A percentile compares a stretch with the other conserved stretches of the same genome.
Conservation (phyloP, 2,113 vertebrate genomes). For the Hyla sarda region DNA sequence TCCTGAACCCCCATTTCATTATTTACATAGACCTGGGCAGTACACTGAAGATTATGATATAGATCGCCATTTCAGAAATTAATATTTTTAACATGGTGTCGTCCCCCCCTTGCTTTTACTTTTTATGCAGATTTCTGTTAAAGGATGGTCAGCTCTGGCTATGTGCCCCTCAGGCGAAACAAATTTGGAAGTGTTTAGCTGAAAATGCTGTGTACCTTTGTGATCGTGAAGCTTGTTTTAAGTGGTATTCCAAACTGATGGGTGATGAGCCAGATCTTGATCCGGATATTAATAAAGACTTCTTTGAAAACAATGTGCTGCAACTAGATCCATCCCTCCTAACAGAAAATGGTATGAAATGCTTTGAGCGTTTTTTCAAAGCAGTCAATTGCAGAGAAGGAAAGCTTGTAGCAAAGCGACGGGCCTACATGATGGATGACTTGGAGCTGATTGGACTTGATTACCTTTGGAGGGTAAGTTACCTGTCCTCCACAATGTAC, state of each 20-base stretch:
- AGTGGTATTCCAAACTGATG: conserved; percentile 99
- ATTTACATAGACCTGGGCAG: too few species aligned
- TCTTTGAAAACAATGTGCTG: conserved; percentile 99
- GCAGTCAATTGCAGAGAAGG: conserved; percentile 99
- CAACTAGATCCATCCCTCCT: conserved; percentile 97
- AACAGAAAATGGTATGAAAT: conserved; percentile 99
- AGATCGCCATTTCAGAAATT: too few species aligned
- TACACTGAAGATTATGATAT: too few species aligned
- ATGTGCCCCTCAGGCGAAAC: conserved; percentile 97
- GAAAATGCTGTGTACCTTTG: conserved; percentile 98
- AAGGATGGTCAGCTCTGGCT: conserved; percentile 99
- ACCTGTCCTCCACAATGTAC: too few species aligned
- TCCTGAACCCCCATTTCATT: too few species aligned
- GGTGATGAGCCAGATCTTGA: conserved; percentile 98
- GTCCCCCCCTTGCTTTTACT: too few species aligned
- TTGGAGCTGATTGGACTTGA: conserved; percentile 98
- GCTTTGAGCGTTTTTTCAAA: conserved; percentile 99
- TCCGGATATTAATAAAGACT: conserved; percentile 99
- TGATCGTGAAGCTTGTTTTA: conserved; percentile 99
- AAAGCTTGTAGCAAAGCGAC: conserved; percentile 95
- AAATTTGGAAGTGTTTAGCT: conserved; percentile 99
- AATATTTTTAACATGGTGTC: too few species aligned
- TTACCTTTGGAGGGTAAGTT: conserved; percentile 98
- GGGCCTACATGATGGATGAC: conserved; percentile 99
- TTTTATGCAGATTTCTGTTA: conserved; percentile 92